Conservation (phyloP, 2,888 invertebrate genomes). For the Leptopterna dolabrata region DNA sequence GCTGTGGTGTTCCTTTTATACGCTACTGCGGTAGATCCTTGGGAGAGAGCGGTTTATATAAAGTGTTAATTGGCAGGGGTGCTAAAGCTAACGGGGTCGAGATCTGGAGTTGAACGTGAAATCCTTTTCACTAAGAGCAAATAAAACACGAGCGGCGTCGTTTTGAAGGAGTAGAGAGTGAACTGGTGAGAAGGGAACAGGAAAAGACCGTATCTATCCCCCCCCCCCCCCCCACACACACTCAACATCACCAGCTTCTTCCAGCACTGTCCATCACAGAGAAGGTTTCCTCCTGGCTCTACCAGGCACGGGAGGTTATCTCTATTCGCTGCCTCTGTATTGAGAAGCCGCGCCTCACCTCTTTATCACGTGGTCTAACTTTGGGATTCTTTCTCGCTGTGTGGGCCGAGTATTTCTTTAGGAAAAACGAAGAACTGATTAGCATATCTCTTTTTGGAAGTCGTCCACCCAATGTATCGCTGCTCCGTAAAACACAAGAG, state of each 20-base stretch:
- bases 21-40: background rate
- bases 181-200: background rate
- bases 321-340: background rate
- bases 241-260: background rate
- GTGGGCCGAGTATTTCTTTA: too few species aligned
- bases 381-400: background rate
- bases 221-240: background rate
- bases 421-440: too few species aligned
- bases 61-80: conserved; percentile 19
- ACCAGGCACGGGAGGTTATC: background rate
- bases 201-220: background rate
- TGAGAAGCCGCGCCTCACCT: background rate
- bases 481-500: too few species aligned
- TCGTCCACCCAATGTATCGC: too few species aligned
- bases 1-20: background rate
- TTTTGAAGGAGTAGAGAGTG: conserved; percentile 16
- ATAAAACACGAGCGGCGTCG: conserved; percentile 24
- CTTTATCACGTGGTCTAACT: background rate
- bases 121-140: conserved; percentile 15
- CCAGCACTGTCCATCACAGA: background rate
- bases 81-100: background rate
- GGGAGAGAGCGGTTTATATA: background rate
- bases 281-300: background rate
- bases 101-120: background rate
- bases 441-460: too few species aligned